A percentile compares a stretch with the other conserved stretches of the same genome.
Evolutionary conservation across 2,888 invertebrate species (phyloP).

Genomic region (Chrysolina haemoptera): DNA sequence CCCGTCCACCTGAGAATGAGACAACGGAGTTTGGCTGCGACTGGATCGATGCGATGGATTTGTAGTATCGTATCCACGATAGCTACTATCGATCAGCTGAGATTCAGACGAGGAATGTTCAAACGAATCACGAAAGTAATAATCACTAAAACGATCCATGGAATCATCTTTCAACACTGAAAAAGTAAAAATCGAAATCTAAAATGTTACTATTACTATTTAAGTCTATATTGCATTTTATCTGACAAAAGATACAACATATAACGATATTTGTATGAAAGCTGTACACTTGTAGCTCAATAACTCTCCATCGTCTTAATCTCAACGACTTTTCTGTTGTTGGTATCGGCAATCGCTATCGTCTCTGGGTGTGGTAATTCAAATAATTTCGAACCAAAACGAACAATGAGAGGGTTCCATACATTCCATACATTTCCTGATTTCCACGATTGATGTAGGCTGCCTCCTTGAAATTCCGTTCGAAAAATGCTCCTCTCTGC

Average conservation of each 20-base stretch:
- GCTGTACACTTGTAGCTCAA: no score
- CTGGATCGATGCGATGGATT: constrained; percentile 71
- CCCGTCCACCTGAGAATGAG: constrained; percentile 67
- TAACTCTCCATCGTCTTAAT: no score
- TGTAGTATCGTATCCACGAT: constrained; percentile 65
- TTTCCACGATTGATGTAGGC: no score
- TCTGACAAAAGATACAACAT: no score
- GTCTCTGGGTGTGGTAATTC: no score
- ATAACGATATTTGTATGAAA: neutral
- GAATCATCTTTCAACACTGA: constrained; percentile 68
- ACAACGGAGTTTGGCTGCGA: constrained; percentile 70
- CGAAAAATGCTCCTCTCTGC: no score
- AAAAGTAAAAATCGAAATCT: constrained; percentile 44
- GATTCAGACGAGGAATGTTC: constrained; percentile 88
- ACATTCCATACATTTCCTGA: no score
- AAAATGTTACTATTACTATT: neutral
- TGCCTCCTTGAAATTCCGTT: no score
- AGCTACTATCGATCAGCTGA: constrained; percentile 73
- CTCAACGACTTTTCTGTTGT: no score
- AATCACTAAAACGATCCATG: constrained; percentile 74
- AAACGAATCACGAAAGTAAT: constrained; percentile 82
- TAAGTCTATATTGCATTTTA: neutral
- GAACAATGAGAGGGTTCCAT: no score
- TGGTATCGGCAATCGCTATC: no score
- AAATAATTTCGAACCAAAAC: no score